Evolutionary conservation across 2,797 vertebrate genomes (phyloP).

Genomic region (Aratinga solstitialis): DNA sequence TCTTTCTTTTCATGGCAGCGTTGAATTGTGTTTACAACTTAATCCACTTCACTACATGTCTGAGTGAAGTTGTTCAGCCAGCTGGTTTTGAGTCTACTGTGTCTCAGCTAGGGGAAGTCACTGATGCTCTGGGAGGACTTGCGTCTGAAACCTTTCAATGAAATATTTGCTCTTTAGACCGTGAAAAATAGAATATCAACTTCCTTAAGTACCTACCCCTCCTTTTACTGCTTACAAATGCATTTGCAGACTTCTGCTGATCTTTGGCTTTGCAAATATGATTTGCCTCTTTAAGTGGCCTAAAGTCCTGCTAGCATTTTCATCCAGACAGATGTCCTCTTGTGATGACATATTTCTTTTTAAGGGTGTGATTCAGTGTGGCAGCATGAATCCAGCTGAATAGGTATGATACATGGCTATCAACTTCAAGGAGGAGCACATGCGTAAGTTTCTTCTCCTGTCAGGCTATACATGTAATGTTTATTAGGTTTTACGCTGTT

Average conservation of each 20-base stretch:
- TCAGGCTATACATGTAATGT: not conserved
- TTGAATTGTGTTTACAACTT: not conserved
- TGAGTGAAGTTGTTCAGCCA: not conserved
- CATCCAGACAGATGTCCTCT: not conserved
- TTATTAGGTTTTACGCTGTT: not conserved
- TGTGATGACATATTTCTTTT: not conserved
- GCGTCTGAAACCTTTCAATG: not conserved
- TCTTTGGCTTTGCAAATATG: not conserved
- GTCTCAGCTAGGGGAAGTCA: not conserved
- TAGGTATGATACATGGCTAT: accelerated
- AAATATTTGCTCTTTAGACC: not conserved
- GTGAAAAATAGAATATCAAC: not conserved
- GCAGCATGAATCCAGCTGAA: not conserved
- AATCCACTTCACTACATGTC: too few species aligned
- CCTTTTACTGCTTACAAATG: not conserved
- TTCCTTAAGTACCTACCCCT: not conserved
- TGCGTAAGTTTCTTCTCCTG: accelerated
- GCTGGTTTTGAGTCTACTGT: not conserved
- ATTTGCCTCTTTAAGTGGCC: not conserved
- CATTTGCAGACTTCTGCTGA: not conserved
- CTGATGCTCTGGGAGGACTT: not conserved
- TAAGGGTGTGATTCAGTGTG: not conserved
- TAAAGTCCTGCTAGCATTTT: not conserved
- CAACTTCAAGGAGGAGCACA: not conserved
- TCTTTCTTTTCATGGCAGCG: not conserved